These are phyloP conservation scores for Portunus trituberculatus DNA, from an alignment of 1,140 invertebrate species.

Conservation along the genomic window DNA sequence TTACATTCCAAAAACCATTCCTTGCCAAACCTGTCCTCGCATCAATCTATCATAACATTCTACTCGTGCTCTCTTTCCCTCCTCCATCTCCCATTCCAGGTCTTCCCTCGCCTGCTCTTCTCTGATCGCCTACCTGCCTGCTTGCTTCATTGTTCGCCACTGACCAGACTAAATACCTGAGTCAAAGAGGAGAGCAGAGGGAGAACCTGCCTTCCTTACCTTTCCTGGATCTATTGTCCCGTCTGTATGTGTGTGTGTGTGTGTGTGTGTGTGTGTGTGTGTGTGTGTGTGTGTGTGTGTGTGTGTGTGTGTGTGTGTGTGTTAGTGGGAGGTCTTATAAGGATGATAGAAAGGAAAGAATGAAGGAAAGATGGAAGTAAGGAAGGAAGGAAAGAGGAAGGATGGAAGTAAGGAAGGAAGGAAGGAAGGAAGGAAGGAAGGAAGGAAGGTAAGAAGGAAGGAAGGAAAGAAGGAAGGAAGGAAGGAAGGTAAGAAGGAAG, in stretches of 20 bases:
- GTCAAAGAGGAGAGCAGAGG: not conserved
- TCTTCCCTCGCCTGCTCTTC: not conserved
- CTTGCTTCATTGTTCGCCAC: slow-evolving; percentile 45
- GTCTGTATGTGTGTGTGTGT: not conserved
- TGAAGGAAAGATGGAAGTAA: not conserved
- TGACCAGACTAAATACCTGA: slow-evolving; percentile 56
- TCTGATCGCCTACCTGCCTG: not conserved
- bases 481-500: too few relatives aligned
- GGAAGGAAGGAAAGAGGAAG: not conserved
- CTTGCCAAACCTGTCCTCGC: not conserved
- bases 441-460: not conserved
- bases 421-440: not conserved
- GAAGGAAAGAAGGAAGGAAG: too few relatives aligned
- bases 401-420: not conserved
- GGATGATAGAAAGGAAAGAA: not conserved
- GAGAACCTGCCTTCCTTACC: not conserved
- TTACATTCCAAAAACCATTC: not conserved
- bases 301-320: not conserved
- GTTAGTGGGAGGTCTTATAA: not conserved
- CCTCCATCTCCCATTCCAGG: not conserved
- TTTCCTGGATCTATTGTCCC: slow-evolving; percentile 17
- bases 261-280: not conserved
- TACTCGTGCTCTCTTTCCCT: not conserved
- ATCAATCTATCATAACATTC: not conserved
- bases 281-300: slow-evolving; percentile 14